Evolutionary conservation across 2,797 vertebrate genomes (phyloP).

Genomic region (Leptatherina wallacei): DNA sequence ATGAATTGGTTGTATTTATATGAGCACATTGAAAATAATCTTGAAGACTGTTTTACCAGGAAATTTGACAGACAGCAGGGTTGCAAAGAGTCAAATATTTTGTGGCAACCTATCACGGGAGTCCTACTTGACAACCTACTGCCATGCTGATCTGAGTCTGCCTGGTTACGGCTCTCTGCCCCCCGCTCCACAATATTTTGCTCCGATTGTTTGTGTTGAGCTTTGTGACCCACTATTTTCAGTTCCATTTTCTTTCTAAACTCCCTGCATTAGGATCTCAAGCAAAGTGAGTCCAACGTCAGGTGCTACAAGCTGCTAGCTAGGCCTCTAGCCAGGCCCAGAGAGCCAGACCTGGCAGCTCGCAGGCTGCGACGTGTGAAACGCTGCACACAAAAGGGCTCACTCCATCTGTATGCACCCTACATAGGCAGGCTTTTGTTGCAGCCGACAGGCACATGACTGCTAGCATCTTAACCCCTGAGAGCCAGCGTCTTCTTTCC

Average conservation of each 20-base stretch:
- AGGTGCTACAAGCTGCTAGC: slow-evolving; percentile 79
- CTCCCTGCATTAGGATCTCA: slow-evolving; percentile 36
- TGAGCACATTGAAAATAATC: slow-evolving; percentile 19
- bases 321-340: slow-evolving; percentile 75
- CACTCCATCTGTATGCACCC: slow-evolving; percentile 85
- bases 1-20: slow-evolving; percentile 31
- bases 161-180: slow-evolving; percentile 11
- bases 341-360: slow-evolving; percentile 79
- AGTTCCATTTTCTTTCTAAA: slow-evolving; percentile 55
- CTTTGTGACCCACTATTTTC: slow-evolving; percentile 43
- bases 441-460: slow-evolving; percentile 82
- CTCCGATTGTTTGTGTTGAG: slow-evolving; percentile 47
- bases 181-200: slow-evolving; percentile 8
- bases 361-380: slow-evolving; percentile 81
- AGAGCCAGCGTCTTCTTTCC: slow-evolving; percentile 72
- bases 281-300: slow-evolving; percentile 65
- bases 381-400: slow-evolving; percentile 84
- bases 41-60: slow-evolving; percentile 14
- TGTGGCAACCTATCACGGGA: slow-evolving; percentile 39
- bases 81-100: slow-evolving; percentile 44
- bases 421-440: slow-evolving; percentile 90
- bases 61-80: slow-evolving; percentile 45
- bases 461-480: slow-evolving; percentile 84
- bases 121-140: slow-evolving; percentile 38
- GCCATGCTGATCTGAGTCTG: slow-evolving; percentile 35